Percentiles rank a stretch among this genome's conserved stretches.
Evolutionary conservation across 2,113 vertebrate genomes (phyloP).

Genomic region (Zonotrichia leucophrys): DNA sequence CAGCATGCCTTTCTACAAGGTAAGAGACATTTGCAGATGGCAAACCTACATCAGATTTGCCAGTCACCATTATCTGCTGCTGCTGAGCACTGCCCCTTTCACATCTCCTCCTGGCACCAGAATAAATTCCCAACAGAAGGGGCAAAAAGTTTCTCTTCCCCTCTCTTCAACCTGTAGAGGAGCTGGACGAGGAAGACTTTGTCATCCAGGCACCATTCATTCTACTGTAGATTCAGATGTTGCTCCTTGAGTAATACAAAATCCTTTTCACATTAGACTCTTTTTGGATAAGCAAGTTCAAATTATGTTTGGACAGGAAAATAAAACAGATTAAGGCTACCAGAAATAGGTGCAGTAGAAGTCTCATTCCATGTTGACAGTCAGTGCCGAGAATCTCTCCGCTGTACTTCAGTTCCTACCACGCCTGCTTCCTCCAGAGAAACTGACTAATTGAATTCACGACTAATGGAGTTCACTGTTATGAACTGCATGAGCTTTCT

Average conservation of each 20-base stretch:
- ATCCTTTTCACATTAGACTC: background rate
- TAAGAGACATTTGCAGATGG: background rate
- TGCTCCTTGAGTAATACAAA: background rate
- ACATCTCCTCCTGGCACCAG: background rate
- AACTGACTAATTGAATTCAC: background rate
- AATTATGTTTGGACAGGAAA: background rate
- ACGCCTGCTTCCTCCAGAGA: background rate
- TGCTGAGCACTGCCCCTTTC: background rate
- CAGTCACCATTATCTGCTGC: background rate
- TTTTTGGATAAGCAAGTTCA: background rate
- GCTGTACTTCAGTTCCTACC: background rate
- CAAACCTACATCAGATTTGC: background rate
- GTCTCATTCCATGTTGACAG: background rate
- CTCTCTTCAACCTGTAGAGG: background rate
- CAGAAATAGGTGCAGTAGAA: background rate
- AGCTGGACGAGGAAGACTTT: background rate
- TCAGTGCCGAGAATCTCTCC: background rate
- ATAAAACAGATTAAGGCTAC: background rate
- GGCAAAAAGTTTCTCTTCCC: background rate
- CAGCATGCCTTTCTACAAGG: background rate
- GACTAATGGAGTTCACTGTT: fast-evolving
- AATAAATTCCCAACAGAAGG: background rate
- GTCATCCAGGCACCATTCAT: background rate
- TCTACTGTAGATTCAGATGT: background rate
- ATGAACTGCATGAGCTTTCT: background rate